Evolutionary conservation across 2,888 invertebrate species (phyloP), one percentile per base, ranked within the genome.

Genomic region (Blera fallax): DNA sequence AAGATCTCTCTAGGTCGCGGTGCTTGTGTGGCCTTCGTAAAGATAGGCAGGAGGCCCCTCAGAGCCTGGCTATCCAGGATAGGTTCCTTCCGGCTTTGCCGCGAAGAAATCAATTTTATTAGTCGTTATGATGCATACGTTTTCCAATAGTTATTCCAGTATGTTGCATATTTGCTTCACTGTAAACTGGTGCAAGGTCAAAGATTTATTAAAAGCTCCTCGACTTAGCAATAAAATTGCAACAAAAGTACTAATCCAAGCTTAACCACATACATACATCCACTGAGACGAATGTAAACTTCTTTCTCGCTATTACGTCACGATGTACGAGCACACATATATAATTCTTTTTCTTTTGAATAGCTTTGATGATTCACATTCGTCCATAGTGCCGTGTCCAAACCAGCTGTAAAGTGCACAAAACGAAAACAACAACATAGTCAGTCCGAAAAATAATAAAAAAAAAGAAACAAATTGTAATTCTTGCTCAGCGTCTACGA

Each of bases 401-500:
- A 37, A 14, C 7, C 64, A 34, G 43, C 54, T 43, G 54, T 14
- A 45, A 10, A 27, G 8, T 45, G 21, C 8, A 48, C 18, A 70
- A 24, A 54, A 34, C 27, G 27, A 27, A 16, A 48, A 43, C 37
- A 54, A 69, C 29, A 29, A 58, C 72, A 70, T n/a, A n/a, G n/a
- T 48, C n/a, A 56, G 5, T 37, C 24, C 32, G 45, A 10, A 32
- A 14, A 8, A 56, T 34, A 16, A 69, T 62, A 45, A 48, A 69
- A 4, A n/a, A n/a, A n/a, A n/a, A n/a, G n/a, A n/a, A 18, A 16
- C 24, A n/a, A 52, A 16, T 34, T 14, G 34, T 43, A 18, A 43
- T 43, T 65, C 48, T 76, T 24, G 56, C 24, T 65, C 32, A 64
- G 58, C 45, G 18, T 69, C 27, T 58, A 58, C 58, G 62, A 70